Base-by-base conservation (phyloP, 2,797 vertebrate genomes). In the Mus spretus region DNA sequence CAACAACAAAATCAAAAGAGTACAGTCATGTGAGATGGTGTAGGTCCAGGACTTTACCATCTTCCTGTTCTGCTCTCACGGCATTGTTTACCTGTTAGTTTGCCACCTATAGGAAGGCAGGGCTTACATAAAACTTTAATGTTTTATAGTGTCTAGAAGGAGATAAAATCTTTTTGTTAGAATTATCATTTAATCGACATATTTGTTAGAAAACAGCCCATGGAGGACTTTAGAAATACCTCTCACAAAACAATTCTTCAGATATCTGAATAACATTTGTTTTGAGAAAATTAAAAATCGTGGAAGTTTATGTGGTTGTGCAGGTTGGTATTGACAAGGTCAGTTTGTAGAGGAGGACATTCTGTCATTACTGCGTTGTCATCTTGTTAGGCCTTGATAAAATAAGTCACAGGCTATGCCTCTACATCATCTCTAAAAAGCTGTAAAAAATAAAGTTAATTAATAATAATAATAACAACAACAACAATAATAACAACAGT, bases 201-300 rank as follows among this genome's bases (percentile, higher is more conserved):
- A 8, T 88, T 92, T 59, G 40, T 82, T 93, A 59, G 37, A 88
- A 70, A 89, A 70, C 61, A 72, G 11, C 65, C 11, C 12, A 8
- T 24, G 5, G 40, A 53, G 28, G 47, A 1, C n/a, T 44, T 44
- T 79, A 63, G 3, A 65, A 44, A 26, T 59, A 89, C 3, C 59
- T 80, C 83, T 79, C 20, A 0, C 53, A 47, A 24, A 83, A 55
- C 75, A 78, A 3, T 74, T 94, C 94, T 93, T 92, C 17, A 92
- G 70, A 77, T 88, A 59, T 78, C 91, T 91, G 59, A 92, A 59
- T 92, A 44, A 44, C 28, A 9, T 82, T 92, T 97, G 81, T 81
- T 95, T 82, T 79, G 19, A 59, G 47, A 77, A 93, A 86, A 14
- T 40, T 59, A 61, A 57, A 91, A 81, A 40, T 22, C 55, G 55